phyloP scores from a whole-genome alignment of 2,888 invertebrate species.

The Eupithecia centaureata region DNA sequence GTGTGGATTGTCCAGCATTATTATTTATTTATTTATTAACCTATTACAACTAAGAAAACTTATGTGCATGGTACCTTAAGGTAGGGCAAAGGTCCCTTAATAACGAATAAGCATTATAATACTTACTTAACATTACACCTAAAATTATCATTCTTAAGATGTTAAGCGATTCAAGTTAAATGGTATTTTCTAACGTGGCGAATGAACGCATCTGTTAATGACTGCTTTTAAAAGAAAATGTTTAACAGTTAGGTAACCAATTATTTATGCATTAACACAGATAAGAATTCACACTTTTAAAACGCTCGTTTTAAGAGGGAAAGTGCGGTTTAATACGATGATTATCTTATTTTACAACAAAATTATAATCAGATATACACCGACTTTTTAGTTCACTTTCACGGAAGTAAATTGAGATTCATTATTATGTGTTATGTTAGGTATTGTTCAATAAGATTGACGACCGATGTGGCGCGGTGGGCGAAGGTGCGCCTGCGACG shows the following conservation, averaged over 20 bases:
- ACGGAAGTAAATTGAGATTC: background rate
- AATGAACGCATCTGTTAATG: slow-evolving; percentile 26
- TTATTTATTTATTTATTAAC: no score
- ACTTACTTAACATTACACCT: no score
- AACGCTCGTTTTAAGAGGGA: slow-evolving; percentile 49
- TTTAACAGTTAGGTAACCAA: slow-evolving; percentile 44
- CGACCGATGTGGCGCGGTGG: no score
- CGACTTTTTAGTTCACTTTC: slow-evolving; percentile 32
- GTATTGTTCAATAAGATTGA: no score
- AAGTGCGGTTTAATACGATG: slow-evolving; percentile 42
- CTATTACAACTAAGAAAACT: no score
- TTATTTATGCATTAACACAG: slow-evolving; percentile 59
- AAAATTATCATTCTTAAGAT: background rate
- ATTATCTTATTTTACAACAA: slow-evolving; percentile 34
- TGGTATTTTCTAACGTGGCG: background rate
- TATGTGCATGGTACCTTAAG: no score
- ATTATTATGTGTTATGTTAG: no score
- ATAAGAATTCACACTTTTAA: slow-evolving; percentile 45
- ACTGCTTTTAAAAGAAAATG: slow-evolving; percentile 37
- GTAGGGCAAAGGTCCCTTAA: no score
- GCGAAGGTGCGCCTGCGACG: no score
- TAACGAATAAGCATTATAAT: no score
- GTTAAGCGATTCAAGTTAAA: background rate
- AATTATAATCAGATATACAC: slow-evolving; percentile 33
- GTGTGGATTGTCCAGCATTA: no score